Conservation (phyloP, 2,113 vertebrate genomes). For the Pluvianellus socialis region DNA sequence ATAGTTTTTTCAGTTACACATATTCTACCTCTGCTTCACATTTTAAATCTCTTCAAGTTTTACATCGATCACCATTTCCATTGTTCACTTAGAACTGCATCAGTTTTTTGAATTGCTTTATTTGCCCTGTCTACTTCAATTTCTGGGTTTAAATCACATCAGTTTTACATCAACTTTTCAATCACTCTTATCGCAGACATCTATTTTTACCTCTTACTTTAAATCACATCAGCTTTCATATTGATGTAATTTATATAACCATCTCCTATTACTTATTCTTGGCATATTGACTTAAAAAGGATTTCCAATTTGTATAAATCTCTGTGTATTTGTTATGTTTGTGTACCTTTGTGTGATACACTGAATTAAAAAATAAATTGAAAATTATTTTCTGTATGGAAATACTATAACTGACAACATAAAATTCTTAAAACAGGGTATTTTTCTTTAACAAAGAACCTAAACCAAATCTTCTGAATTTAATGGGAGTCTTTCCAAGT, state of each 20-base stretch:
- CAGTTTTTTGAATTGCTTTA: constrained; percentile 10
- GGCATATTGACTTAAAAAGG: background rate
- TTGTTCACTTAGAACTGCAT: background rate
- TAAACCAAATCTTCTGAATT: background rate
- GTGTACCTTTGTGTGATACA: background rate
- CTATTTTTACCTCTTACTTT: constrained; percentile 42
- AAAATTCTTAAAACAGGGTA: background rate
- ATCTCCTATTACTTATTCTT: background rate
- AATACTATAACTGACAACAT: background rate
- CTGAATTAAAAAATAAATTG: background rate
- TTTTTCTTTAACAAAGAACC: background rate
- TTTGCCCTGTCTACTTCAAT: constrained; percentile 26
- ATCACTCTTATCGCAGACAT: constrained; percentile 7
- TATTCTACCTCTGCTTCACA: background rate
- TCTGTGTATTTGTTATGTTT: background rate
- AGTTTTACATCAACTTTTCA: constrained; percentile 44
- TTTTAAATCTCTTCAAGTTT: constrained; percentile 15
- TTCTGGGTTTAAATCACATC: constrained; percentile 31
- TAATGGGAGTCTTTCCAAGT: background rate
- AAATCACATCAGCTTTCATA: constrained; percentile 20
- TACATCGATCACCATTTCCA: background rate
- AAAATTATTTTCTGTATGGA: background rate
- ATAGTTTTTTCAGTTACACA: background rate
- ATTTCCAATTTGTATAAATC: background rate
- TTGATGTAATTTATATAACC: background rate